Evolutionary conservation across 2,888 invertebrate genomes (phyloP).

Genomic region (Arge pagana): DNA sequence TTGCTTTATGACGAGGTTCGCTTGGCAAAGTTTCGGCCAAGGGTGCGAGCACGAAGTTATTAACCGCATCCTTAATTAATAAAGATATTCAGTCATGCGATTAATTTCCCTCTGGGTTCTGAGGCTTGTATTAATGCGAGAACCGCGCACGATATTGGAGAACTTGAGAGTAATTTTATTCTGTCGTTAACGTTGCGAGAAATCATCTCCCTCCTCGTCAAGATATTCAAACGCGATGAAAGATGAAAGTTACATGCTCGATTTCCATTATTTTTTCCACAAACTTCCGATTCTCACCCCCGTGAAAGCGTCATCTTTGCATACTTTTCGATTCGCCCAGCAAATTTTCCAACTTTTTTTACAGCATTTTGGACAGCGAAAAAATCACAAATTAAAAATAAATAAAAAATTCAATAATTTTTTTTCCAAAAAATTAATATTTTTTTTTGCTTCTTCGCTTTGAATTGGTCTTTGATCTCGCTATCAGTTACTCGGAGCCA

Average conservation of each 20-base stretch:
- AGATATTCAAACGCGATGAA: not conserved
- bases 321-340: not conserved
- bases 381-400: too few species aligned
- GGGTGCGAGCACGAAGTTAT: constrained; percentile 30
- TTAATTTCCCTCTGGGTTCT: constrained; percentile 24
- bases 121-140: constrained; percentile 22
- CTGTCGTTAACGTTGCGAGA: not conserved
- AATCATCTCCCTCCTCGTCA: not conserved
- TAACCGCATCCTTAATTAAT: constrained; percentile 35
- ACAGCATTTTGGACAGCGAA: too few species aligned
- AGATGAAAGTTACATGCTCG: constrained; percentile 21
- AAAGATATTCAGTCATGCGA: constrained; percentile 31
- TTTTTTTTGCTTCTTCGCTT: too few species aligned
- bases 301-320: not conserved
- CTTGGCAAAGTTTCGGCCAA: constrained; percentile 18
- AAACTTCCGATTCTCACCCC: constrained; percentile 28
- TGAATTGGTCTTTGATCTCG: too few species aligned
- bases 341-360: too few species aligned
- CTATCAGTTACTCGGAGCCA: too few species aligned
- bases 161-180: constrained; percentile 17
- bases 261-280: constrained; percentile 23
- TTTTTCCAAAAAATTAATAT: too few species aligned
- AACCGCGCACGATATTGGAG: constrained; percentile 6
- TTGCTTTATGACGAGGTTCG: constrained; percentile 34
- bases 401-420: too few species aligned